A percentile compares a stretch with the other conserved stretches of the same genome.
These are phyloP conservation scores for Dicrurus megarhynchus DNA, from an alignment of 2,113 vertebrate species.

Conservation along the genomic window DNA sequence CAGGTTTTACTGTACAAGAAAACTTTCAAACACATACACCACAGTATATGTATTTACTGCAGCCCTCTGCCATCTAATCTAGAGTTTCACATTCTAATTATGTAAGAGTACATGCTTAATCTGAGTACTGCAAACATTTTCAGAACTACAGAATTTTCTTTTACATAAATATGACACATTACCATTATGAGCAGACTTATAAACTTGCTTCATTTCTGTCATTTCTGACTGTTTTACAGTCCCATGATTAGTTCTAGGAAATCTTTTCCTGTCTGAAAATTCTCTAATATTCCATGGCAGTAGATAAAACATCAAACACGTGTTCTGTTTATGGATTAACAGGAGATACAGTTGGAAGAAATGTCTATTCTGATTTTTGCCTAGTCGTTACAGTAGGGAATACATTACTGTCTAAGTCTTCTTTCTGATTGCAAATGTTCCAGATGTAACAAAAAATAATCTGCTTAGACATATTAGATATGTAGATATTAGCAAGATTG, in stretches of 20 bases:
- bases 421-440: conserved; percentile 53
- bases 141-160: background rate
- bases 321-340: conserved; percentile 53
- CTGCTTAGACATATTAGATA: conserved; percentile 30
- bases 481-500: conserved; percentile 9
- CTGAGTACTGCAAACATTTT: background rate
- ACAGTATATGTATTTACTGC: background rate
- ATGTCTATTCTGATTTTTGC: conserved; percentile 45
- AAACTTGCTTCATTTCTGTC: conserved; percentile 6
- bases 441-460: background rate
- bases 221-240: conserved; percentile 48
- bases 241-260: conserved; percentile 13
- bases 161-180: background rate
- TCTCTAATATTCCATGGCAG: conserved; percentile 27
- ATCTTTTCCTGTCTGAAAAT: conserved; percentile 38
- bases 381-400: conserved; percentile 50
- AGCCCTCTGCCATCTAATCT: background rate
- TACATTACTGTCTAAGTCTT: conserved; percentile 46
- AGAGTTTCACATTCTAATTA: background rate
- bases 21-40: background rate
- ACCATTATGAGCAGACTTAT: background rate
- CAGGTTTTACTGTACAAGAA: background rate
- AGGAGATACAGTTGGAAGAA: conserved; percentile 42
- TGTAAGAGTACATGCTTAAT: background rate
- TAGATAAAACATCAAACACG: conserved; percentile 51